Base-by-base conservation (phyloP, 2,797 vertebrate species). In the Pelochelys cantorii region DNA sequence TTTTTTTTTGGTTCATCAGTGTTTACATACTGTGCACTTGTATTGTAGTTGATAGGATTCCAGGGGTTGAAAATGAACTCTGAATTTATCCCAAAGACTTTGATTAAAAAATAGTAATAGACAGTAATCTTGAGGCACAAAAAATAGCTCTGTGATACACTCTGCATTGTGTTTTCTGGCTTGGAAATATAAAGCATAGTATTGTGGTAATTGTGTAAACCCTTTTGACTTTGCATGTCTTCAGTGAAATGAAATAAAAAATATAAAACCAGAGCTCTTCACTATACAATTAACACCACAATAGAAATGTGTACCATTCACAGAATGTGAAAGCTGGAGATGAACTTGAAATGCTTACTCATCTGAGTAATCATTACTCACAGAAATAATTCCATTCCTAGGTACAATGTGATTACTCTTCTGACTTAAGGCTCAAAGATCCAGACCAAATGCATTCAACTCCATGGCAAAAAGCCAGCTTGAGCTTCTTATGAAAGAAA, bases 321-420 rank as follows among this genome's bases (percentile, higher is more conserved):
- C 79, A 85, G 37, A 57, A 53, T 83, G 3, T 13, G n/a, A 53
- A 13, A 81, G 11, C 31, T 83, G 85, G 27, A 53, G 15, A 65
- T 83, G 89, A 87, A 34, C 85, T 86, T 56, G 11, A 3, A 3
- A 5, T 94, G 79, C 59, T 93, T 92, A 84, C 83, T 95, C 90
- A 80, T 56, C 90, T 81, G 48, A 54, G 14, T 83, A 90, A 90
- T 86, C 90, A 84, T 81, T 79, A 48, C 79, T 95, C 90, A 83
- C 86, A 80, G 81, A 93, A 91, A 54, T 62, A 89, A 27, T 89
- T 37, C 87, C 84, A 81, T 59, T 91, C 82, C 85, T 54, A 87
- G 84, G 95, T 88, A 75, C 88, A 95, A 85, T 91, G 92, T 92
- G 89, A 92, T 96, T 95, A 79, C 79, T 85, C 87, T 75, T 37